A percentile compares a stretch with the other conserved stretches of the same genome.
Conservation (phyloP, 2,113 vertebrate species). For the Cisticola juncidis region DNA sequence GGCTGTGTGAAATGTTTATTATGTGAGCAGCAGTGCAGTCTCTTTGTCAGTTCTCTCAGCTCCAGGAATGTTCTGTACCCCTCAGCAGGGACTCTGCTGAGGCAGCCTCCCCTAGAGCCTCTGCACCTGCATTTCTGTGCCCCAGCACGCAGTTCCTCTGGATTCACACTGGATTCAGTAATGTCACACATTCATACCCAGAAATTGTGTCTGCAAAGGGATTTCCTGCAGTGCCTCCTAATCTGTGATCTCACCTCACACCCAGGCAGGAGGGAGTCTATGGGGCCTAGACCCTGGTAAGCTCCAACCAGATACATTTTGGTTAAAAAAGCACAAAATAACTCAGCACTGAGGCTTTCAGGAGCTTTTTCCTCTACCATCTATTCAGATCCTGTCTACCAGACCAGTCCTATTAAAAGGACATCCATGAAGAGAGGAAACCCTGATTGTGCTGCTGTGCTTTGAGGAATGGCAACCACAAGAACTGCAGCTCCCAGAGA, state of each 20-base stretch:
- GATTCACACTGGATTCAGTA: not conserved
- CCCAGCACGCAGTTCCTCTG: fast-evolving
- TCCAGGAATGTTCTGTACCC: not conserved
- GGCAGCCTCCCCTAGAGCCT: not conserved
- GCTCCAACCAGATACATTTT: not conserved
- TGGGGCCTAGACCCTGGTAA: not conserved
- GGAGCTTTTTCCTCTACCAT: not conserved
- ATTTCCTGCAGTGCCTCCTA: not conserved
- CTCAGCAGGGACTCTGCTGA: not conserved
- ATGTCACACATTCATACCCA: not conserved
- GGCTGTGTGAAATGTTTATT: not conserved
- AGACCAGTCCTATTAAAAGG: not conserved
- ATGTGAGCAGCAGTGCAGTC: not conserved
- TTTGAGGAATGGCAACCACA: not conserved
- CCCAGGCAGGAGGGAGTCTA: not conserved
- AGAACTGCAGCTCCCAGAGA: not conserved
- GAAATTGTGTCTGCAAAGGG: not conserved
- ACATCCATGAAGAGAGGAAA: not conserved
- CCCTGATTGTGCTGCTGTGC: not conserved
- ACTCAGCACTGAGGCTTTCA: not conserved
- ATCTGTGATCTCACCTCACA: not conserved
- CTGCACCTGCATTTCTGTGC: not conserved
- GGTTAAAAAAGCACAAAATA: not conserved
- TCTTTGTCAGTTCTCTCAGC: not conserved
- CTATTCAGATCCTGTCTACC: not conserved